Base-by-base conservation (phyloP, 2,113 vertebrate genomes). In the Muntiacus muntjak region DNA sequence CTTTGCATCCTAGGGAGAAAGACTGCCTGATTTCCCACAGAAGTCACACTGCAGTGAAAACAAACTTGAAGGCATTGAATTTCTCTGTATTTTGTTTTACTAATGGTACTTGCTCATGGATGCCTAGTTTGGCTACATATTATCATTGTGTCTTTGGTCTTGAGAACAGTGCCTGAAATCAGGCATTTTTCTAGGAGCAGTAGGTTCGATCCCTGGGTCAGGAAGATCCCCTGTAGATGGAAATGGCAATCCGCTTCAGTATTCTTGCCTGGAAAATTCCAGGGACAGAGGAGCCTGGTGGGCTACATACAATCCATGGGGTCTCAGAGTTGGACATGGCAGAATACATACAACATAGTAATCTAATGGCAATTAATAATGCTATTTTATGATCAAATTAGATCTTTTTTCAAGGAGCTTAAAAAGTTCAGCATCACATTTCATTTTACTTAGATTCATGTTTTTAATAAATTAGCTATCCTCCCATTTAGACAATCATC, bases 401-500 rank as follows among this genome's bases (percentile, higher is more conserved):
- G 33, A 23, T 92, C 95, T 14, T 43, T 96, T 90, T 50, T 36
- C 58, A 88, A 45, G 36, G 52, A 95, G 5, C 10, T 87, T 52
- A 85, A 89, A 89, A 85, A 55, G 36, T 87, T 67, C 10, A 76
- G 11, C 7, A 81, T 74, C 26, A 64, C 67, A 52, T 67, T 95
- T 71, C 23, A 82, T 82, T 91, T 96, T 89, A 3, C 28, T 95
- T 91, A 95, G 84, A 67, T 45, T 87, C 36, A 50, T 16, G 28
- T 95, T 89, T 91, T 94, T 89, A 78, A 45, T 83, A 92, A 94
- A 82, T 82, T 64, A 89, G 36, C 79, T 92, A 33, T 28, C 15
- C 57, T 93, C 81, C 55, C 47, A 45, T 25, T 23, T 25, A 78
- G 71, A 74, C 25, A 78, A 87, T 36, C 15, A 81, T 55, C 55